phyloP scores from a whole-genome alignment of 2,797 vertebrate genomes.

The Rhynchonycteris naso region DNA sequence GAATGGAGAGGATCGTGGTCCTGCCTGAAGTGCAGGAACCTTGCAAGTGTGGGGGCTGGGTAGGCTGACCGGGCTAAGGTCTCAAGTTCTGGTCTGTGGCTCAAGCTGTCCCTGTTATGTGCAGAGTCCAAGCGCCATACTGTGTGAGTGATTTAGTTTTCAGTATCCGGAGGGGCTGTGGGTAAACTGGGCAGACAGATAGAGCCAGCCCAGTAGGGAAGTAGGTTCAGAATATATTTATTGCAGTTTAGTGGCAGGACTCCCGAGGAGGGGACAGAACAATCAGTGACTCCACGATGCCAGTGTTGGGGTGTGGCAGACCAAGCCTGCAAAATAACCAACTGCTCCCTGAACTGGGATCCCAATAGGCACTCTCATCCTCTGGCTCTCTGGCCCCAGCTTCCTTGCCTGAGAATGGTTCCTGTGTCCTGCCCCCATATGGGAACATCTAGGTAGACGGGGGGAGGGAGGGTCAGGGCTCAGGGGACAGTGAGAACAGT shows the following conservation, averaged over 20 bases:
- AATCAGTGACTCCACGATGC: neutral
- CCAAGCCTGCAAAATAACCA: neutral
- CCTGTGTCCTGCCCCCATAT: neutral
- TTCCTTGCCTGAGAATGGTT: neutral
- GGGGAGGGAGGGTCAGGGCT: neutral
- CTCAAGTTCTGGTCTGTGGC: neutral
- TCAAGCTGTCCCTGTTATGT: neutral
- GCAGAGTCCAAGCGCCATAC: neutral
- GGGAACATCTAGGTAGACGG: neutral
- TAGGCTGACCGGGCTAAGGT: neutral
- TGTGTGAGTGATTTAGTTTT: neutral
- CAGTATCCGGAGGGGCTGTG: neutral
- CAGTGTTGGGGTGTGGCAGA: neutral
- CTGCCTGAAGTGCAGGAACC: neutral
- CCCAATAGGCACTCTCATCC: accelerated
- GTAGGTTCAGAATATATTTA: neutral
- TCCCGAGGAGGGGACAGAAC: neutral
- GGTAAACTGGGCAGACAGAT: neutral
- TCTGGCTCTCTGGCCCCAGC: neutral
- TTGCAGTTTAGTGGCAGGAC: neutral
- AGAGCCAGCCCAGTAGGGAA: neutral
- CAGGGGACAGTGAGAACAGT: neutral
- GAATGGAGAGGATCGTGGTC: neutral
- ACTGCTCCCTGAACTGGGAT: neutral
- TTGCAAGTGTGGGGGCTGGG: neutral